Evolutionary conservation across 1,140 invertebrate genomes (phyloP), one percentile per base, ranked within the genome.

Genomic region (Hyposmocoma kahamanoa): DNA sequence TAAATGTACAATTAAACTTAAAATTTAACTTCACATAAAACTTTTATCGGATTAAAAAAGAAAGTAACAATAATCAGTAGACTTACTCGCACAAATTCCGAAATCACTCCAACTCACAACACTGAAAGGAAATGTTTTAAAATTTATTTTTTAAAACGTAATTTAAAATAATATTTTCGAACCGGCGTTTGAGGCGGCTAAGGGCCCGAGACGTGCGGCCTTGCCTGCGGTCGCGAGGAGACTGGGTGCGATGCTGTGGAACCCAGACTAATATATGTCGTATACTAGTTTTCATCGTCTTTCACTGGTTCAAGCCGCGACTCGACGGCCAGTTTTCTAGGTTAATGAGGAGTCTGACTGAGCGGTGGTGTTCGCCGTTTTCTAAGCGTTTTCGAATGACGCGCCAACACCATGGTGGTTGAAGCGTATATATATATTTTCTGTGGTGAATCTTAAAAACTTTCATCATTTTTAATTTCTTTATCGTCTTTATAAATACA

Each of bases 381-480:
- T 83, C 79, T 83, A 83, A 67, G 71, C 70, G 58, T 76, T 79
- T 78, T 79, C 74, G 66, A 73, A 74, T 67, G n/a, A n/a, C n/a
- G n/a, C n/a, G n/a, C n/a, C 43, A 55, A 59, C 56, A 47, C 36
- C 5, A 9, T 50, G 53, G 43, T 42, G 36, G 48, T 47, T 32
- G 30, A 8, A 19, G 22, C 11, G 9, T 13, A 13, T n/a, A n/a
- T n/a, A n/a, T n/a, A n/a, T n/a, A n/a, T n/a, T n/a, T n/a, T n/a
- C n/a, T n/a, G n/a, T n/a, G n/a, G n/a, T n/a, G n/a, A n/a, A n/a
- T n/a, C n/a, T n/a, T n/a, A n/a, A n/a, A n/a, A n/a, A n/a, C n/a
- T n/a, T n/a, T n/a, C n/a, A n/a, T n/a, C n/a, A n/a, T n/a, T n/a
- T n/a, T n/a, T n/a, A n/a, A n/a, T n/a, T n/a, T n/a, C n/a, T n/a